Evolutionary conservation across 1,140 invertebrate genomes (phyloP), one percentile per base, ranked within the genome.

Genomic region (Centruroides vittatus): DNA sequence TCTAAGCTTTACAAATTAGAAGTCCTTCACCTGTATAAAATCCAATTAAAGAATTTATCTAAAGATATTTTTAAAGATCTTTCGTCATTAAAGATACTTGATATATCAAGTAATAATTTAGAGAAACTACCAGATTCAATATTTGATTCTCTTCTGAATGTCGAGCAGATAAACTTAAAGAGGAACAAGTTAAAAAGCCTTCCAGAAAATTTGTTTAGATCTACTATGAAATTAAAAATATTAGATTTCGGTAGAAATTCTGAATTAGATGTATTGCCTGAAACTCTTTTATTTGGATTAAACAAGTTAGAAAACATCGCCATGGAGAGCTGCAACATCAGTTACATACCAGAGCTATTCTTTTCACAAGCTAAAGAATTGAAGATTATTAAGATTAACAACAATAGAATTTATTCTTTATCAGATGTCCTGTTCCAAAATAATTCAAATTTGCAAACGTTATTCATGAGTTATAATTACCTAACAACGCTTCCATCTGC

Each of bases 381-480:
- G 6, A 56, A 9, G 4, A 11, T 35, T 5, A 11, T 62, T 4
- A 10, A 58, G 51, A 11, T 62, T 4, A 12, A 55, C 13, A 50
- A 61, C 8, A 65, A 65, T 50, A 51, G 51, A 12, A 46, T 65
- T 34, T 47, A 11, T 34, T 47, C 7, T 23, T 50, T 65, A 34
- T 60, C 63, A 6, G 47, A 34, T 23, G 52, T 59, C 9, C 47
- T 67, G 41, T 63, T 62, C 11, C 34, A 35, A 7, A 61, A 65
- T 35, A 65, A 62, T 41, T 54, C 59, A 8, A 79, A 84, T 69
- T 75, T 90, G 50, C 78, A 82, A 61, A 75, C 79, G 62, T 75
- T 91, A 62, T 81, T 89, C 74, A 73, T 92, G 8, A 81, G 80
- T 60, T 82, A 85, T 68, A 90, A 90, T 74, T 86, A 88, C 69